Conservation (phyloP, 1,140 invertebrate genomes). For the Aphelenchoides besseyi region DNA sequence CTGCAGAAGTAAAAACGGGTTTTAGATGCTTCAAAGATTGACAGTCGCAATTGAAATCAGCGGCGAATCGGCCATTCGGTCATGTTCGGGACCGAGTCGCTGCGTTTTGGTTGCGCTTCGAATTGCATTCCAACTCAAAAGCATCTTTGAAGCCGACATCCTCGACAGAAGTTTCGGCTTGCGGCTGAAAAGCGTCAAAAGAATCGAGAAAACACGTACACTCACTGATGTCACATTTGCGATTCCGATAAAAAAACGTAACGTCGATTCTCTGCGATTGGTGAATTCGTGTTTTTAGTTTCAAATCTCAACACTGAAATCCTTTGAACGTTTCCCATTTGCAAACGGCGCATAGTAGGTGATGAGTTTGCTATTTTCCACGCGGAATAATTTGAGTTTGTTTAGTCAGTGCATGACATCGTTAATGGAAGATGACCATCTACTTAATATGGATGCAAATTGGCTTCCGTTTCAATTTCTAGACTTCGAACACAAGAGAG, state of each 20-base stretch:
- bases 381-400: too few species aligned
- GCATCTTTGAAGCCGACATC: background rate
- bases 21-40: too few species aligned
- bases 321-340: background rate
- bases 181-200: background rate
- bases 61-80: too few species aligned
- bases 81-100: background rate
- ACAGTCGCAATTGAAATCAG: too few species aligned
- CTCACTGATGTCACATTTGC: background rate
- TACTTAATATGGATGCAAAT: too few species aligned
- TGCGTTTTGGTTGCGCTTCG: background rate
- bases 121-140: background rate
- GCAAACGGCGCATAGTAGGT: background rate
- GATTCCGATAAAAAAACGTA: background rate
- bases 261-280: background rate
- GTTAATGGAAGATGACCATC: too few species aligned
- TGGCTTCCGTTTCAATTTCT: too few species aligned
- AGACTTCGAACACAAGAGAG: too few species aligned
- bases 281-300: background rate
- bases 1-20: too few species aligned
- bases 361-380: too few species aligned
- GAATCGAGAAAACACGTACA: background rate
- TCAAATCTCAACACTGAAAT: background rate
- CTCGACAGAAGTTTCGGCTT: background rate
- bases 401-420: too few species aligned